phyloP scores from a whole-genome alignment of 2,113 vertebrate species.

The Pseudorasbora parva region DNA sequence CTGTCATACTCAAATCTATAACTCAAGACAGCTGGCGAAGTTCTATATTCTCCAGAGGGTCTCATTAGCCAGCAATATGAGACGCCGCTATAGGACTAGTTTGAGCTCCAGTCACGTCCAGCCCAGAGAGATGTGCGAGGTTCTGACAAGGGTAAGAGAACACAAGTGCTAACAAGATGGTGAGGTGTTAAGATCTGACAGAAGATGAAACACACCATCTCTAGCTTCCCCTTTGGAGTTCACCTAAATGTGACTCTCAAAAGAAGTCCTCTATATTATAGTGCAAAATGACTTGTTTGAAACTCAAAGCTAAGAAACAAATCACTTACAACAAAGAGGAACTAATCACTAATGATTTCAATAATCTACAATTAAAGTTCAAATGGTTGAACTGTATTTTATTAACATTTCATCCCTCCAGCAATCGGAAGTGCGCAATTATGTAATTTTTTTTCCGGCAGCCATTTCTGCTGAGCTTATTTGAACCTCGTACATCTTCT shows the following conservation, averaged over 20 bases:
- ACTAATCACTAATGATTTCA: not conserved
- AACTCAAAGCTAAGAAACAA: conserved; percentile 7
- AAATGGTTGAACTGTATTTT: not conserved
- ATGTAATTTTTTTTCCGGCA: not conserved
- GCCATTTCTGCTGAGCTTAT: conserved; percentile 4
- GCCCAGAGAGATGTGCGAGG: not conserved
- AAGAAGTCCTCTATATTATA: not conserved
- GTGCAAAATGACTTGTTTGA: not conserved
- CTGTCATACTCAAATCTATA: conserved; percentile 4
- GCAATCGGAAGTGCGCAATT: not conserved
- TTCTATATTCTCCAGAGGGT: conserved; percentile 15
- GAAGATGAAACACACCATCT: conserved; percentile 4
- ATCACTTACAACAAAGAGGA: not conserved
- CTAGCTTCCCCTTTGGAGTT: conserved; percentile 1
- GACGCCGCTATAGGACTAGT: not conserved
- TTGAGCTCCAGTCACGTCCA: conserved; percentile 17
- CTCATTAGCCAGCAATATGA: conserved; percentile 28
- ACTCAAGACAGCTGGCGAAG: conserved; percentile 25
- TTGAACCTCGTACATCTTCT: not conserved
- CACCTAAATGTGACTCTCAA: not conserved
- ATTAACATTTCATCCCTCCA: not conserved
- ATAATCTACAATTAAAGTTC: not conserved
- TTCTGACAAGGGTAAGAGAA: conserved; percentile 20
- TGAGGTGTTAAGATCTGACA: conserved; percentile 28
- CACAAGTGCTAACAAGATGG: conserved; percentile 27